These are phyloP conservation scores for Colletes collaris DNA, from an alignment of 2,888 invertebrate genomes.

Conservation along the genomic window DNA sequence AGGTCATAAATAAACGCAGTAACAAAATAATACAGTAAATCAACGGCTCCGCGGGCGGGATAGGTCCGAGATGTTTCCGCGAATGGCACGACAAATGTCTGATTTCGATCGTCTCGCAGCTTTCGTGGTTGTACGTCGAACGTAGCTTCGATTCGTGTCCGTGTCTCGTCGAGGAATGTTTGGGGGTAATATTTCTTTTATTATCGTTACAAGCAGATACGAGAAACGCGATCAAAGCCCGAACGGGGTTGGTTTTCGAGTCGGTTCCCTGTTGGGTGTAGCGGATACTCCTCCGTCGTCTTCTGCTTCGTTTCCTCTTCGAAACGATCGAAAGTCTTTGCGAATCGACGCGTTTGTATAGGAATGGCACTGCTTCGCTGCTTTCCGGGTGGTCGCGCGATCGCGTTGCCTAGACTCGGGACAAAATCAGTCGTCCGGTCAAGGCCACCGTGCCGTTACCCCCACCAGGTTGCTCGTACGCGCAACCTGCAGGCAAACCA, in stretches of 20 bases:
- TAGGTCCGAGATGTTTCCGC: background rate
- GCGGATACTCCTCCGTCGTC: background rate
- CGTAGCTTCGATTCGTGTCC: conserved; percentile 3
- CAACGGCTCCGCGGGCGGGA: conserved; percentile 7
- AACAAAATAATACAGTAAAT: conserved; percentile 48
- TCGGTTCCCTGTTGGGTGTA: background rate
- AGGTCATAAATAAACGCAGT: conserved; percentile 55
- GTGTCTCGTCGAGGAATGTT: conserved; percentile 51
- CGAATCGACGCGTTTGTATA: conserved; percentile 47
- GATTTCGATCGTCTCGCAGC: conserved; percentile 8
- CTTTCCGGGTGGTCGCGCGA: conserved; percentile 28
- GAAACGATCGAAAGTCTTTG: conserved; percentile 20
- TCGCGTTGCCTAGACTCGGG: conserved; percentile 1
- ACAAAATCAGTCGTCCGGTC: background rate
- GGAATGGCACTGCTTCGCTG: conserved; percentile 66
- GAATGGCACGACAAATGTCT: background rate
- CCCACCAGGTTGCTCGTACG: background rate
- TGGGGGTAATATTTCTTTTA: conserved; percentile 52
- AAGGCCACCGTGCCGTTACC: background rate
- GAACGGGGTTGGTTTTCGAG: conserved; percentile 10
- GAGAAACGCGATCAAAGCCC: conserved; percentile 21
- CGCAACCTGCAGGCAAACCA: background rate
- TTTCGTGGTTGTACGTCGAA: background rate
- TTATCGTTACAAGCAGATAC: conserved; percentile 46
- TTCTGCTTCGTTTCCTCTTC: background rate